Evolutionary conservation across 2,888 invertebrate genomes (phyloP).

Genomic region (Aphidius colemani): DNA sequence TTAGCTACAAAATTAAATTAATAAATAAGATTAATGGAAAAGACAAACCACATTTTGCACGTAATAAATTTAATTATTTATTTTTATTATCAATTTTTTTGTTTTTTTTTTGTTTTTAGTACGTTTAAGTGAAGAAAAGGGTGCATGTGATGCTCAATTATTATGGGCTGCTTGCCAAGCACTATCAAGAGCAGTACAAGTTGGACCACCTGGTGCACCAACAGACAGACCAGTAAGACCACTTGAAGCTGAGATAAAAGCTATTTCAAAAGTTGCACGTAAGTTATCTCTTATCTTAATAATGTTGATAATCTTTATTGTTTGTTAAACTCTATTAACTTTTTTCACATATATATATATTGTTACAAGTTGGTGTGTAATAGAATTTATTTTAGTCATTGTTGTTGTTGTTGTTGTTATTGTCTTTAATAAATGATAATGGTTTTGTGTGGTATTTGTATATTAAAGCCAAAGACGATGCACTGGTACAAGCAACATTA

Average conservation of each 20-base stretch:
- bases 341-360: not conserved
- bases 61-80: not conserved
- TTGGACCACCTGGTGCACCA: conserved; percentile 65
- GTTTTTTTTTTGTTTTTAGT: conserved; percentile 62
- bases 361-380: too few species aligned
- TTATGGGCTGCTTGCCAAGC: conserved; percentile 95
- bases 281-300: conserved; percentile 43
- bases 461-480: conserved; percentile 71
- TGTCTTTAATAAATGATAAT: not conserved
- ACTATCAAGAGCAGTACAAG: conserved; percentile 75
- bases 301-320: conserved; percentile 22
- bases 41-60: not conserved
- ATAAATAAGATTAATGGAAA: not conserved
- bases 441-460: conserved; percentile 3
- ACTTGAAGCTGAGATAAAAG: conserved; percentile 71
- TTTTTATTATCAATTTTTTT: not conserved
- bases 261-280: conserved; percentile 78
- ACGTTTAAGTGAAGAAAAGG: conserved; percentile 74
- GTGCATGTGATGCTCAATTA: conserved; percentile 80
- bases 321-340: not conserved
- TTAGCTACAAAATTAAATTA: not conserved
- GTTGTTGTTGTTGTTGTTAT: too few species aligned
- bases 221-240: conserved; percentile 68
- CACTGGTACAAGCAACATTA: conserved; percentile 78
- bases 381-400: too few species aligned